A percentile compares a stretch with the other conserved stretches of the same genome.
These are phyloP conservation scores for Cassiopea andromeda DNA, from an alignment of 30 jellyfish, hydroid and myxozoan genomes.

Conservation along the genomic window DNA sequence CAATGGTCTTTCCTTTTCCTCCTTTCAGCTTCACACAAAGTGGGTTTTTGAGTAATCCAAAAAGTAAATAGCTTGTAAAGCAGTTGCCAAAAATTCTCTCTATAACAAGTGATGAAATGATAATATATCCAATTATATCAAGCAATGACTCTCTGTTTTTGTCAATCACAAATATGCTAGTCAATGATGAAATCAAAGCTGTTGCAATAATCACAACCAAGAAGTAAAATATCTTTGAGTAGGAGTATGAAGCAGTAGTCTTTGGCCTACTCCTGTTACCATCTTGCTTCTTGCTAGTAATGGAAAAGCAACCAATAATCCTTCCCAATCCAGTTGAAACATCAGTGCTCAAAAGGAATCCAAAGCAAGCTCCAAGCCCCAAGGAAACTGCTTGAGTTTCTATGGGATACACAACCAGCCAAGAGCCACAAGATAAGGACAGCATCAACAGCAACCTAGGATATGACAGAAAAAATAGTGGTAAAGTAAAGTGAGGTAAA, in stretches of 20 bases:
- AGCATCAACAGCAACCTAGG: slow-evolving; percentile 57
- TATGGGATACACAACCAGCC: slow-evolving; percentile 36
- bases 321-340: slow-evolving; percentile 2
- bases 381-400: slow-evolving; percentile 10
- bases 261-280: neutral
- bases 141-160: slow-evolving; percentile 23
- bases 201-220: slow-evolving; percentile 30
- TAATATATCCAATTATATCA: slow-evolving; percentile 35
- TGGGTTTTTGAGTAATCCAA: slow-evolving; percentile 77
- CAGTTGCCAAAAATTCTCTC: slow-evolving; percentile 14
- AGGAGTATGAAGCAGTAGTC: slow-evolving; percentile 28
- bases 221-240: slow-evolving; percentile 16
- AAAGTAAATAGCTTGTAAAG: slow-evolving; percentile 42
- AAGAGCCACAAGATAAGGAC: slow-evolving; percentile 4
- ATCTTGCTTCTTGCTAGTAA: neutral
- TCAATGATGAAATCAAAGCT: slow-evolving; percentile 30
- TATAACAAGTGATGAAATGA: slow-evolving; percentile 26
- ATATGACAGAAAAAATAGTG: neutral
- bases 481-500: neutral
- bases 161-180: slow-evolving; percentile 7
- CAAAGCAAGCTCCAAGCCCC: slow-evolving; percentile 12
- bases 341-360: slow-evolving; percentile 39
- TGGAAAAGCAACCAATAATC: neutral
- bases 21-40: slow-evolving; percentile 5
- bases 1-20: slow-evolving; percentile 15